Conservation (phyloP, 2,888 invertebrate genomes). For the Diplolepis rosae region DNA sequence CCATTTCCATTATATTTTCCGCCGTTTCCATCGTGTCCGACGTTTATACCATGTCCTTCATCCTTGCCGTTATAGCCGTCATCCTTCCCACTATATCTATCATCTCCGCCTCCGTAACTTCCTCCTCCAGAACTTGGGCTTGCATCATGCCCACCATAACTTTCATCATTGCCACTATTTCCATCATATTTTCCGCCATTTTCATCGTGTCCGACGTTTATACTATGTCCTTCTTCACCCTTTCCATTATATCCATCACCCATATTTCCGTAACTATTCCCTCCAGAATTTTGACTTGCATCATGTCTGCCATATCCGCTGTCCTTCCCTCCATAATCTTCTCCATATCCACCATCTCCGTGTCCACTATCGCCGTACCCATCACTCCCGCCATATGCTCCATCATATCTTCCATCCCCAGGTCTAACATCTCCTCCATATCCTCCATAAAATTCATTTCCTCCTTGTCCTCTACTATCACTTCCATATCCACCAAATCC, state of each 20-base stretch:
- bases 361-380: slow-evolving; percentile 29
- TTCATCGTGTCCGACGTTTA: slow-evolving; percentile 26
- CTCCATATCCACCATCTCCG: slow-evolving; percentile 17
- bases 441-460: slow-evolving; percentile 21
- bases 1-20: slow-evolving; percentile 11
- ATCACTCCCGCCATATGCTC: slow-evolving; percentile 27
- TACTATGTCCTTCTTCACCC: slow-evolving; percentile 29
- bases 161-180: background rate
- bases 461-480: slow-evolving; percentile 11
- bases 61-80: background rate
- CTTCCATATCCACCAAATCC: slow-evolving; percentile 43
- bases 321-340: slow-evolving; percentile 16
- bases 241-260: slow-evolving; percentile 5
- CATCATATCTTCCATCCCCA: slow-evolving; percentile 29
- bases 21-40: slow-evolving; percentile 4
- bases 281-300: background rate
- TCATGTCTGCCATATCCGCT: background rate
- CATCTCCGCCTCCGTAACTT: slow-evolving; percentile 20
- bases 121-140: background rate
- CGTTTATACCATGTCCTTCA: background rate
- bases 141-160: slow-evolving; percentile 36
- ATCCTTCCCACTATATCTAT: slow-evolving; percentile 12
- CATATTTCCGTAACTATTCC: slow-evolving; percentile 12
- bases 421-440: slow-evolving; percentile 32
- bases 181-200: slow-evolving; percentile 8